Conservation (phyloP, 2,888 invertebrate species). For the Netelia inedita region DNA sequence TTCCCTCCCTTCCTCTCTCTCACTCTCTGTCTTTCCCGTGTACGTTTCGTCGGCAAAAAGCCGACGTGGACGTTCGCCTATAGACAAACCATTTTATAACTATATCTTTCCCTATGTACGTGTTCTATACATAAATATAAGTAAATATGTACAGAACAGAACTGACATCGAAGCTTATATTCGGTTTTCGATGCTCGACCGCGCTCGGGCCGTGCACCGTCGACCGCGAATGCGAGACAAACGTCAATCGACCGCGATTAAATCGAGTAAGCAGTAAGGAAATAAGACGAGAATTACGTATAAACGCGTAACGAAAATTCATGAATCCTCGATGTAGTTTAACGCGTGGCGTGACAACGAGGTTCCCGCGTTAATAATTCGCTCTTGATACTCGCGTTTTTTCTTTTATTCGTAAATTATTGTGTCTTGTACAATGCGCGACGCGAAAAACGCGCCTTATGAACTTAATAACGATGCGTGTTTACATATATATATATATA, state of each 20-base stretch:
- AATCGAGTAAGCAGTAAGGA: neutral
- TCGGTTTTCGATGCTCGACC: conserved; percentile 9
- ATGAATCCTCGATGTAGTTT: neutral
- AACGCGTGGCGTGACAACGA: neutral
- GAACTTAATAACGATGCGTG: too few relatives aligned
- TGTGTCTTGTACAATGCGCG: too few relatives aligned
- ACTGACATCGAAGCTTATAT: neutral
- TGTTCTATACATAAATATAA: neutral
- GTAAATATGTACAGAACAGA: too few relatives aligned
- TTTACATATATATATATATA: neutral
- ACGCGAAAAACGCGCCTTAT: neutral
- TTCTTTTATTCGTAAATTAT: too few relatives aligned
- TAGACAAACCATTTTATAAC: neutral
- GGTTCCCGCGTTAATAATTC: neutral
- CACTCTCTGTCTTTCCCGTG: neutral
- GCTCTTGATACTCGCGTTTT: too few relatives aligned
- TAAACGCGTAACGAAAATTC: neutral
- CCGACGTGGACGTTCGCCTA: neutral
- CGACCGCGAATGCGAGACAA: conserved; percentile 8
- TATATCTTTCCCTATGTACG: too few relatives aligned
- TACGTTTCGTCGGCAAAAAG: neutral
- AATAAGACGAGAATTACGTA: neutral
- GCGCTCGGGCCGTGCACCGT: conserved; percentile 18
- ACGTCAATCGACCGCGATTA: too few relatives aligned
- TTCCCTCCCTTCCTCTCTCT: neutral